phyloP scores from a whole-genome alignment of 2,888 invertebrate genomes.

The Papilio protenor region DNA sequence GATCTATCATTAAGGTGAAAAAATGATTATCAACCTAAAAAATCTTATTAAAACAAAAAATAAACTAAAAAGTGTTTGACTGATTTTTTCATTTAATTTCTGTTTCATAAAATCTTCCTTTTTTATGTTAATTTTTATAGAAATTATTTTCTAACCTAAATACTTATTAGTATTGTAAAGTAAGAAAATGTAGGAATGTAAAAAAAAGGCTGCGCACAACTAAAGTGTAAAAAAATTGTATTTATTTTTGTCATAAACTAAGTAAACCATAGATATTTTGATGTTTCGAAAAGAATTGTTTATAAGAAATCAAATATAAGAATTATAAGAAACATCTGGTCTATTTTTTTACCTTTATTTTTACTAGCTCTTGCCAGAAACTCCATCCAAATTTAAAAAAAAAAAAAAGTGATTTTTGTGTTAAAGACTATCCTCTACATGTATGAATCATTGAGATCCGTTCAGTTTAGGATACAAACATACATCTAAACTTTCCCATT shows the following conservation, averaged over 20 bases:
- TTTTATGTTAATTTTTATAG: neutral
- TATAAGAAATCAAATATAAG: slow-evolving; percentile 13
- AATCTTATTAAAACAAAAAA: neutral
- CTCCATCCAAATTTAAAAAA: too few relatives aligned
- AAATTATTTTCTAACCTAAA: neutral
- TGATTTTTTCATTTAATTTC: neutral
- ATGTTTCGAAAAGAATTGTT: slow-evolving; percentile 9
- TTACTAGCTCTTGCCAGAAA: neutral
- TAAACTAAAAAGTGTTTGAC: neutral
- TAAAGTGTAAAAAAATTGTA: slow-evolving; percentile 13
- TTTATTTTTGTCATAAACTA: slow-evolving; percentile 26
- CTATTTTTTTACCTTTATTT: slow-evolving; percentile 1
- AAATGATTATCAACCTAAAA: neutral
- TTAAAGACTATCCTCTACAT: too few relatives aligned
- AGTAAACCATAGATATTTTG: slow-evolving; percentile 23
- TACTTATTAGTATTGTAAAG: neutral
- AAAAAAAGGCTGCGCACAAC: slow-evolving; percentile 16
- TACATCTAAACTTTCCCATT: too few relatives aligned
- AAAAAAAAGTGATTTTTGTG: too few relatives aligned
- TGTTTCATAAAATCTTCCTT: neutral
- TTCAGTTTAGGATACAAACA: too few relatives aligned
- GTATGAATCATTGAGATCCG: too few relatives aligned
- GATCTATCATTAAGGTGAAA: neutral
- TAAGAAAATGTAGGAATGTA: neutral
- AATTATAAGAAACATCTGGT: slow-evolving; percentile 12